Percentiles rank a stretch among this genome's conserved stretches.
Evolutionary conservation across 2,797 vertebrate species (phyloP).

Genomic region (Spinus pinus): DNA sequence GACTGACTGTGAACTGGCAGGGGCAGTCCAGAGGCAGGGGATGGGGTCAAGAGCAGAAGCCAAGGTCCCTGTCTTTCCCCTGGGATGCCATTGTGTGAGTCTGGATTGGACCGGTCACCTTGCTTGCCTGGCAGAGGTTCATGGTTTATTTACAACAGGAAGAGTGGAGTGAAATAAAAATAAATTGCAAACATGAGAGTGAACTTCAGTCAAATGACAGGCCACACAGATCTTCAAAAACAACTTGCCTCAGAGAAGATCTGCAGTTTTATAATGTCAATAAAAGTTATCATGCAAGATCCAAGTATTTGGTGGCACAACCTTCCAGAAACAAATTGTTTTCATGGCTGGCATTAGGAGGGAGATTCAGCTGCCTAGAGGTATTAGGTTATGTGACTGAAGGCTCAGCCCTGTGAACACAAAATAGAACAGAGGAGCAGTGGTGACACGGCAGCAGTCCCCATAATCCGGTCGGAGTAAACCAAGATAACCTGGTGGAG

Average conservation of each 20-base stretch:
- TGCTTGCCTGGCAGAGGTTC: not conserved
- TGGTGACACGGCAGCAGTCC: not conserved
- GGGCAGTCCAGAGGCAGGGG: not conserved
- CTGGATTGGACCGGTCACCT: not conserved
- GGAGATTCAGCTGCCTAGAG: not conserved
- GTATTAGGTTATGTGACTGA: not conserved
- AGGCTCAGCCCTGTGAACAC: not conserved
- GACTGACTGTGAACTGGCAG: not conserved
- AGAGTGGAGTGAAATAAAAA: not conserved
- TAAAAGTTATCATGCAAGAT: not conserved
- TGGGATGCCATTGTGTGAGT: not conserved
- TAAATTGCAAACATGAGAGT: not conserved
- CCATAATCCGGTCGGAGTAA: not conserved
- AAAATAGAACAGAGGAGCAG: not conserved
- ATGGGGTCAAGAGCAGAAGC: rapidly evolving
- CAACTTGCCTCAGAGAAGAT: not conserved
- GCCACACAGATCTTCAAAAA: not conserved
- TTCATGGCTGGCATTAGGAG: not conserved
- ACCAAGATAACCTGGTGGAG: not conserved
- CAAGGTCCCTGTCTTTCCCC: not conserved
- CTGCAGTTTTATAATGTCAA: not conserved
- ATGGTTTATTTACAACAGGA: not conserved
- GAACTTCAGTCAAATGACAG: not conserved
- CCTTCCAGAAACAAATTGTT: not conserved
- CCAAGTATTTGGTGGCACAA: not conserved